Evolutionary conservation across 2,797 vertebrate genomes (phyloP).

Genomic region (Microchirus variegatus): DNA sequence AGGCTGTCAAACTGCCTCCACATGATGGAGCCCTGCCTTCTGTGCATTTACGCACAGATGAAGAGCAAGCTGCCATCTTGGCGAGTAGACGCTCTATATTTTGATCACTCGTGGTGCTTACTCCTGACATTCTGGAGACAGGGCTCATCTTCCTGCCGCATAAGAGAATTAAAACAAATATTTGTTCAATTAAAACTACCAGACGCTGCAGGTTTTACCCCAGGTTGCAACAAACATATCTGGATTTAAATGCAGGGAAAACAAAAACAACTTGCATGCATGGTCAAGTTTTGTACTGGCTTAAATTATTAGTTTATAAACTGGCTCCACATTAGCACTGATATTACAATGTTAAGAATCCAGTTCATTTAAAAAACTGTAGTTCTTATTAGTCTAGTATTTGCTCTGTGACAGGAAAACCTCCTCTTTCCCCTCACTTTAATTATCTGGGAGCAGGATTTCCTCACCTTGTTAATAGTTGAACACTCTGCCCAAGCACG

Average conservation of each 20-base stretch:
- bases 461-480: constrained; percentile 30
- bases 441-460: constrained; percentile 58
- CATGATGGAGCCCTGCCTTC: constrained; percentile 54
- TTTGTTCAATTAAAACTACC: constrained; percentile 38
- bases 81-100: constrained; percentile 37
- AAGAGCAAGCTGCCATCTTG: constrained; percentile 64
- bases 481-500: constrained; percentile 45
- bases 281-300: constrained; percentile 23
- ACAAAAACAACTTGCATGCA: constrained; percentile 30
- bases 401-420: no score
- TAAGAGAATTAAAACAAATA: constrained; percentile 52
- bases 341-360: constrained; percentile 28
- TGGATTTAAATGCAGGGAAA: constrained; percentile 14
- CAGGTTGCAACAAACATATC: constrained; percentile 3
- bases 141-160: constrained; percentile 21
- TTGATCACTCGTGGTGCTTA: constrained; percentile 36
- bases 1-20: constrained; percentile 47
- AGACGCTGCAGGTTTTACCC: constrained; percentile 34
- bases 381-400: constrained; percentile 29
- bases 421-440: constrained; percentile 36
- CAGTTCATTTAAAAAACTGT: constrained; percentile 21
- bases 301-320: neutral
- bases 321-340: no score
- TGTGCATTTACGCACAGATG: constrained; percentile 65
- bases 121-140: constrained; percentile 52